Base-by-base conservation (phyloP, 2,888 invertebrate genomes). In the Alsophila aescularia region DNA sequence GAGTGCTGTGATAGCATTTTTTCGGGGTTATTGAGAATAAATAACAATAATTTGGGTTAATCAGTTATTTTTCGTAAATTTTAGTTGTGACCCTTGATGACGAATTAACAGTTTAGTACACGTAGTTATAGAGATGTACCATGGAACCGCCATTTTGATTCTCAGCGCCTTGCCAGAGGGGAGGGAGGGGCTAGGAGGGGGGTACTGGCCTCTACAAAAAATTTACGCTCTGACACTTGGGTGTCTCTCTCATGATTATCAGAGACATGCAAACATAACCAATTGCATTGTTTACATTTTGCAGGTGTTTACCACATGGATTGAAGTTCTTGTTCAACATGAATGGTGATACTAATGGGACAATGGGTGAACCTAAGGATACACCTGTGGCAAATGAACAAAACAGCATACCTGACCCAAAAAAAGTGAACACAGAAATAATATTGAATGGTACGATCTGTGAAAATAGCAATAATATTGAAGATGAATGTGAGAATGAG, bases 121-220 rank as follows among this genome's bases (percentile, higher is more conserved):
- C 85, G 84, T 85, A 85, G 79, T 73, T 83, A 68, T 72, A 79
- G 74, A 80, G 75, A 72, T 77, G 77, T 77, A 80, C 83, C 81
- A 82, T 83, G 76, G 79, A 80, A 86, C 87, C 87, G 89, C 89
- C 89, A 90, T 90, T 89, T 90, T 88, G 89, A 86, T 85, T 87
- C 80, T 83, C 81, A 83, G 82, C 78, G 85, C 82, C 82, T 81
- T 81, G 80, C 78, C 80, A 81, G 82, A 77, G 83, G 82, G 80
- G 75, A 71, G 71, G 75, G 78, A 64, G 75, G 67, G 72, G 75
- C 65, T 77, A 73, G 77, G 75, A 75, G 78, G 15, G 73, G 75
- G 77, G 66, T 70, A 69, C 42, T 66, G 64, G 74, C 75, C 70
- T 12, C 29, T 29, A 74, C 74, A 81, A 79, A 86, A 87, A 85